A percentile compares a stretch with the other conserved stretches of the same genome.
These are phyloP conservation scores for Aproaerema taeniolella DNA, from an alignment of 2,888 invertebrate genomes.

Conservation along the genomic window DNA sequence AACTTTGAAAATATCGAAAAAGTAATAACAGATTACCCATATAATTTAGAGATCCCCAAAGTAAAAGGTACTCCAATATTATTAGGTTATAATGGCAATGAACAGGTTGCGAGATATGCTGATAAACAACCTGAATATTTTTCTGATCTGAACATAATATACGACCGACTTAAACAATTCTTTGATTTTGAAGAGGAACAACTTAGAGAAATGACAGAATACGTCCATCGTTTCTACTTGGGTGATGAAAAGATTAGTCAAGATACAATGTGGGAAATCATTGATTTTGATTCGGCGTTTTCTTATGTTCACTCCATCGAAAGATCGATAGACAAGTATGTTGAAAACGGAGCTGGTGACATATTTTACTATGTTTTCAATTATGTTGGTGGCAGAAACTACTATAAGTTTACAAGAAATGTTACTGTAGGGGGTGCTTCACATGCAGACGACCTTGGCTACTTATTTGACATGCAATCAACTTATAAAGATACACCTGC, in stretches of 20 bases:
- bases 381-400: slow-evolving; percentile 37
- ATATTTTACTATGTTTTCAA: slow-evolving; percentile 49
- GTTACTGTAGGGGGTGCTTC: slow-evolving; percentile 28
- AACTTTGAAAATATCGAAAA: slow-evolving; percentile 35
- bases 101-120: slow-evolving; percentile 24
- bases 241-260: slow-evolving; percentile 33
- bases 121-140: slow-evolving; percentile 23
- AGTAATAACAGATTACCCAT: slow-evolving; percentile 36
- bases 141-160: slow-evolving; percentile 25
- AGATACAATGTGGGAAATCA: slow-evolving; percentile 24
- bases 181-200: slow-evolving; percentile 26
- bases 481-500: slow-evolving; percentile 19
- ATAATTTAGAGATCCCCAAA: slow-evolving; percentile 32
- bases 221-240: slow-evolving; percentile 38
- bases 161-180: slow-evolving; percentile 17
- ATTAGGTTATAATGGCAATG: slow-evolving; percentile 42
- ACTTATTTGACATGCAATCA: slow-evolving; percentile 35
- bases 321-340: slow-evolving; percentile 33
- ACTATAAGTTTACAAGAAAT: slow-evolving; percentile 21
- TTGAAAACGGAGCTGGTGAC: slow-evolving; percentile 26
- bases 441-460: slow-evolving; percentile 46
- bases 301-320: slow-evolving; percentile 36
- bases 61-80: slow-evolving; percentile 34
- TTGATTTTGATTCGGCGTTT: slow-evolving; percentile 42
- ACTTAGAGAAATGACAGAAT: slow-evolving; percentile 25